A percentile compares a stretch with the other conserved stretches of the same genome.
Conservation (phyloP, 2,113 vertebrate genomes). For the Apeltes quadracus region DNA sequence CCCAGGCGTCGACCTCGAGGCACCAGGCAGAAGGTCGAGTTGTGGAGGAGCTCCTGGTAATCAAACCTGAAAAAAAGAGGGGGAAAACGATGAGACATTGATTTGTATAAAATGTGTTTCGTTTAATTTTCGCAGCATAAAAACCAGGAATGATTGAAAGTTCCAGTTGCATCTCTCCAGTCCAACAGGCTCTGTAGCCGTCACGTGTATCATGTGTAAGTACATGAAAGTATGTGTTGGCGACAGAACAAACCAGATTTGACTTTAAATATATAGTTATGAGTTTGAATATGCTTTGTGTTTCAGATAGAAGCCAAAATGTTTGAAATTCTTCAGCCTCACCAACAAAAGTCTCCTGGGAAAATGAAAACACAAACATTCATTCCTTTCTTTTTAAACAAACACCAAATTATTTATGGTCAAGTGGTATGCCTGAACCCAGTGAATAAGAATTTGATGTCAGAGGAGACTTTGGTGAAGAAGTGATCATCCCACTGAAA, state of each 20-base stretch:
- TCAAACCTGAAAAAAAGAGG: constrained; percentile 76
- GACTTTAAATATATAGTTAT: neutral
- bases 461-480: neutral
- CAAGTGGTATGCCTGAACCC: neutral
- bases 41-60: constrained; percentile 84
- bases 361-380: neutral
- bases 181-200: neutral
- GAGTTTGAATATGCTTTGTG: neutral
- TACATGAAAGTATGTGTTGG: neutral
- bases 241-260: neutral
- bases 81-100: neutral
- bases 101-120: neutral
- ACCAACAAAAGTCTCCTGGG: neutral
- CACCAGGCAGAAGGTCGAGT: constrained; percentile 93
- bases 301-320: neutral
- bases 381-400: too few relatives aligned
- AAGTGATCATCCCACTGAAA: neutral
- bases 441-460: neutral
- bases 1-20: constrained; percentile 84
- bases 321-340: neutral
- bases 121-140: neutral
- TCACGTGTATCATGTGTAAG: rapidly evolving
- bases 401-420: neutral
- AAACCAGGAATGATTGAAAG: neutral
- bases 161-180: neutral